Conservation (phyloP, 2,797 vertebrate species). For the Enteromius fasciolatus region DNA sequence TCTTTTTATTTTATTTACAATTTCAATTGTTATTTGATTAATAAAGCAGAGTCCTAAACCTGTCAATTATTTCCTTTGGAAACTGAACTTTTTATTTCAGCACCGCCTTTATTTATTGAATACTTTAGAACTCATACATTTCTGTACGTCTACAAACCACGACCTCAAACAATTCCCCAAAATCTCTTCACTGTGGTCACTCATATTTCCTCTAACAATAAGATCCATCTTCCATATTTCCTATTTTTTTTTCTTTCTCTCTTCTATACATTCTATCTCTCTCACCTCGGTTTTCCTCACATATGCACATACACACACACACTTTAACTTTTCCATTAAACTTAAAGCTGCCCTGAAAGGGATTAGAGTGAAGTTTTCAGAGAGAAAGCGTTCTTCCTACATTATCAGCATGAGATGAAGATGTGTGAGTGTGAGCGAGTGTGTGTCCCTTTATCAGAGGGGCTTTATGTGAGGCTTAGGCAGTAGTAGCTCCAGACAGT, state of each 20-base stretch:
- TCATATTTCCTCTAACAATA: conserved; percentile 7
- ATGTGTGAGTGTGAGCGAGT: conserved; percentile 39
- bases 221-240: conserved; percentile 1
- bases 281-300: conserved; percentile 25
- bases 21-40: not conserved
- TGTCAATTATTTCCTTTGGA: not conserved
- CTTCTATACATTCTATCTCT: conserved; percentile 7
- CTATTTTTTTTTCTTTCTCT: not conserved
- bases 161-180: not conserved
- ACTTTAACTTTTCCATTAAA: conserved; percentile 70
- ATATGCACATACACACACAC: conserved; percentile 41
- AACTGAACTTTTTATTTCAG: not conserved
- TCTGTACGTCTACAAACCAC: not conserved
- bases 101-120: not conserved
- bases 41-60: not conserved
- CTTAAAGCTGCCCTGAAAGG: conserved; percentile 71
- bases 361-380: conserved; percentile 66
- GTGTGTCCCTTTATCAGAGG: conserved; percentile 51
- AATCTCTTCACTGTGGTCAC: not conserved
- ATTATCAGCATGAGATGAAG: conserved; percentile 59
- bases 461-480: conserved; percentile 53
- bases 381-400: conserved; percentile 45
- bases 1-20: not conserved
- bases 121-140: not conserved
- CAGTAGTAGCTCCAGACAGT: conserved; percentile 54